These are phyloP conservation scores for Bovichtus variegatus DNA, from an alignment of 2,797 vertebrate species.

Conservation along the genomic window DNA sequence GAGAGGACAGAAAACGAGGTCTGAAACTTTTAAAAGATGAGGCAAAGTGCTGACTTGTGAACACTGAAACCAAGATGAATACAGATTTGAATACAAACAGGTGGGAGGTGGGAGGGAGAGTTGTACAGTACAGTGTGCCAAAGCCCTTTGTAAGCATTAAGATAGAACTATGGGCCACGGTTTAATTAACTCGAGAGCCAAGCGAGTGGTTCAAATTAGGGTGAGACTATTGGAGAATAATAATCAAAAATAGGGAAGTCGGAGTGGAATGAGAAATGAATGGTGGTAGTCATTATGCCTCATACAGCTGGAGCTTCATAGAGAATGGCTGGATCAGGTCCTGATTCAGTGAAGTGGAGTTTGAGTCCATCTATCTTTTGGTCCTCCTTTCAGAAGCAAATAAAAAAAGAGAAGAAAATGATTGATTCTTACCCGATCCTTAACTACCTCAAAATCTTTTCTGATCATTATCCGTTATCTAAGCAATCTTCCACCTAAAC, in stretches of 20 bases:
- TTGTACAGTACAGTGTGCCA: conserved; percentile 46
- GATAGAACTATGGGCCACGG: conserved; percentile 47
- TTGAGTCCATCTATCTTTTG: conserved; percentile 1
- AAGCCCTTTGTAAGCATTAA: conserved; percentile 66
- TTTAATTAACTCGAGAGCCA: conserved; percentile 73
- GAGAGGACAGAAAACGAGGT: conserved; percentile 66
- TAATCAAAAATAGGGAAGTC: conserved; percentile 61
- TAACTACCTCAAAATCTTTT: background rate
- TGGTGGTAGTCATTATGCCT: conserved; percentile 38
- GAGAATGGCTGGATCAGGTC: conserved; percentile 39
- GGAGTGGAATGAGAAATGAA: conserved; percentile 56
- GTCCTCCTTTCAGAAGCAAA: conserved; percentile 9
- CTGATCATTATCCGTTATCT: background rate
- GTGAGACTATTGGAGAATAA: conserved; percentile 62
- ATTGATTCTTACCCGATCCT: background rate
- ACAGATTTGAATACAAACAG: conserved; percentile 73
- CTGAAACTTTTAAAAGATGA: conserved; percentile 68
- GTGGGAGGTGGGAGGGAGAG: conserved; percentile 56
- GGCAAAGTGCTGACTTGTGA: conserved; percentile 75
- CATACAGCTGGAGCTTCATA: conserved; percentile 56
- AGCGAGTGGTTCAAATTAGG: conserved; percentile 68
- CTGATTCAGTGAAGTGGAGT: conserved; percentile 16
- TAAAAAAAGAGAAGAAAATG: background rate
- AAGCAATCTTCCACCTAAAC: background rate
- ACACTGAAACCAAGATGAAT: conserved; percentile 53